Percentiles rank a stretch among this genome's conserved stretches.
Conservation (phyloP, 2,888 invertebrate genomes). For the Pasiphila rectangulata region DNA sequence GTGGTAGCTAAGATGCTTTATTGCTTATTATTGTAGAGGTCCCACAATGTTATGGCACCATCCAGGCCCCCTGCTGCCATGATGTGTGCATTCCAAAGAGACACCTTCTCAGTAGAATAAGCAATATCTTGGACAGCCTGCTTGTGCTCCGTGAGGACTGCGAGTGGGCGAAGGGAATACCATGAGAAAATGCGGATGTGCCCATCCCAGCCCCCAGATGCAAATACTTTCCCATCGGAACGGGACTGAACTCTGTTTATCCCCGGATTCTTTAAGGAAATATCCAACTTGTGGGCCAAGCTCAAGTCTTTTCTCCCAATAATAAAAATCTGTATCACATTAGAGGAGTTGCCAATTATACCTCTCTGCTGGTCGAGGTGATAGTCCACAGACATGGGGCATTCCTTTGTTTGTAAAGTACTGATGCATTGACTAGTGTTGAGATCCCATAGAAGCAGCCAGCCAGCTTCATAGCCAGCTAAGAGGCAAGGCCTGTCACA, state of each 20-base stretch:
- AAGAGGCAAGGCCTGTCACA: conserved; percentile 79
- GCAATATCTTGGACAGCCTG: conserved; percentile 86
- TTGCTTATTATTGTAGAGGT: conserved; percentile 84
- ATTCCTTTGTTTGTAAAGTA: conserved; percentile 81
- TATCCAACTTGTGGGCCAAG: conserved; percentile 81
- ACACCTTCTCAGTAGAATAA: conserved; percentile 84
- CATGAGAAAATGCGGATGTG: conserved; percentile 88
- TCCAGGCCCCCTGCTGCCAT: conserved; percentile 89
- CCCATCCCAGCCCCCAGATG: conserved; percentile 89
- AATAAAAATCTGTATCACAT: conserved; percentile 82
- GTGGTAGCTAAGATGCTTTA: conserved; percentile 30
- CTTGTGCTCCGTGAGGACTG: conserved; percentile 87
- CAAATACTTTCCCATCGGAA: conserved; percentile 86
- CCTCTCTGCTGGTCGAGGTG: conserved; percentile 84
- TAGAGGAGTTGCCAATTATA: conserved; percentile 83
- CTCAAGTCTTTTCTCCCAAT: conserved; percentile 78
- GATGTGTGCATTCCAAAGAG: conserved; percentile 86
- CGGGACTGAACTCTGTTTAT: conserved; percentile 85
- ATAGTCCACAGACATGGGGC: conserved; percentile 87
- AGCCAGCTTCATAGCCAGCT: conserved; percentile 88
- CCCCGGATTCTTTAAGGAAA: conserved; percentile 87
- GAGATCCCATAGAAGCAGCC: conserved; percentile 86
- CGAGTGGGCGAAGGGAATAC: conserved; percentile 86
- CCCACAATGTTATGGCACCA: conserved; percentile 89
- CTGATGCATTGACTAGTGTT: conserved; percentile 80